These are phyloP conservation scores for Hippocampus comes DNA, from an alignment of 2,113 vertebrate species.

Conservation along the genomic window DNA sequence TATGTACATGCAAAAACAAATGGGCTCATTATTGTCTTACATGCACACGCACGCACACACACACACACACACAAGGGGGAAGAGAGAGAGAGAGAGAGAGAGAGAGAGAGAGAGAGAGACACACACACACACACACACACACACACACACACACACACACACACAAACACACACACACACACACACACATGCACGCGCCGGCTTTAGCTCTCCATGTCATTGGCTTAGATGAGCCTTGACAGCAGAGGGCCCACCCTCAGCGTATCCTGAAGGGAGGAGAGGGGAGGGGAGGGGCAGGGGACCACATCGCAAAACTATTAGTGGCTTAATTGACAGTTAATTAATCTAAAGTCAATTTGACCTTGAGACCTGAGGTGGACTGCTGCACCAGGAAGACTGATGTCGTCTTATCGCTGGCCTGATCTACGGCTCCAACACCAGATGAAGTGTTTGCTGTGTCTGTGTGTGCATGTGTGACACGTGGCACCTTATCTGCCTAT, in stretches of 20 bases:
- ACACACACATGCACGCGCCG: background rate
- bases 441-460: slow-evolving; percentile 13
- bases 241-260: slow-evolving; percentile 29
- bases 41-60: slow-evolving; percentile 1
- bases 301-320: slow-evolving; percentile 75
- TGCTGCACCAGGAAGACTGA: slow-evolving; percentile 13
- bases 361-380: slow-evolving; percentile 59
- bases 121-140: background rate
- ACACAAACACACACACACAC: background rate
- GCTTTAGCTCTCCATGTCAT: slow-evolving; percentile 52
- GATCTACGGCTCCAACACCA: slow-evolving; percentile 32
- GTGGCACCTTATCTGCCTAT: slow-evolving; percentile 42
- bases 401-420: slow-evolving; percentile 24
- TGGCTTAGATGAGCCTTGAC: slow-evolving; percentile 65
- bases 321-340: slow-evolving; percentile 76
- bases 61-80: too few species aligned
- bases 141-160: slow-evolving; percentile 2
- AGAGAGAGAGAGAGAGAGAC: too few species aligned
- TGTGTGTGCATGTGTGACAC: slow-evolving; percentile 8
- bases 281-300: slow-evolving; percentile 27
- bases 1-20: too few species aligned
- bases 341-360: slow-evolving; percentile 80
- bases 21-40: too few species aligned
- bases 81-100: too few species aligned
- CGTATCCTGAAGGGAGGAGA: background rate